phyloP scores from a whole-genome alignment of 2,113 vertebrate genomes.

The Otocyon megalotis region DNA sequence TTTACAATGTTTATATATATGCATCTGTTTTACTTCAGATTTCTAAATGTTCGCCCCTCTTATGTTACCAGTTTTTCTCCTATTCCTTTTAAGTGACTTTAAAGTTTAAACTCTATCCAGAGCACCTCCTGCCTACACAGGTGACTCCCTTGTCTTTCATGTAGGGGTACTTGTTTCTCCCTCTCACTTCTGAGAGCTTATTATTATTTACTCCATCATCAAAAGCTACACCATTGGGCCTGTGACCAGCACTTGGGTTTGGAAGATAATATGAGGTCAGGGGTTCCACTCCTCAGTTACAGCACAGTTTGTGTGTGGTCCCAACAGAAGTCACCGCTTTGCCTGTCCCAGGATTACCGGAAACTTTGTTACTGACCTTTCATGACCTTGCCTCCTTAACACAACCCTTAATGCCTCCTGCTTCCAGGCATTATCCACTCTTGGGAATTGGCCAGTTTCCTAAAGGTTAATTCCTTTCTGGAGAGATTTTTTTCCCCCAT shows the following conservation, averaged over 20 bases:
- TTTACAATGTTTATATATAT: background rate
- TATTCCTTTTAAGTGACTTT: conserved; percentile 39
- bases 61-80: background rate
- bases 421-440: conserved; percentile 53
- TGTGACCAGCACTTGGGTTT: background rate
- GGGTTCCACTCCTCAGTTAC: background rate
- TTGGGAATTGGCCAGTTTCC: conserved; percentile 39
- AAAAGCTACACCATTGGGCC: background rate
- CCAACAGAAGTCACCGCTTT: conserved; percentile 16
- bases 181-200: conserved; percentile 16
- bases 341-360: background rate
- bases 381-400: conserved; percentile 60
- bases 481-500: background rate
- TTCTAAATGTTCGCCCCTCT: background rate
- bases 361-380: conserved; percentile 63
- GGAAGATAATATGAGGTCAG: background rate
- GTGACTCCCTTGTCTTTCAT: background rate
- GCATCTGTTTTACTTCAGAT: background rate
- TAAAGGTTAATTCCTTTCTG: conserved; percentile 64
- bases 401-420: conserved; percentile 3
- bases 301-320: background rate
- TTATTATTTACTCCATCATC: background rate
- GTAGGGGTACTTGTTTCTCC: background rate
- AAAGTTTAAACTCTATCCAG: background rate
- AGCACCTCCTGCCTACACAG: background rate